A percentile compares a stretch with the other conserved stretches of the same genome.
These are phyloP conservation scores for Sminthopsis crassicaudata DNA, from an alignment of 2,113 vertebrate genomes.

Conservation along the genomic window DNA sequence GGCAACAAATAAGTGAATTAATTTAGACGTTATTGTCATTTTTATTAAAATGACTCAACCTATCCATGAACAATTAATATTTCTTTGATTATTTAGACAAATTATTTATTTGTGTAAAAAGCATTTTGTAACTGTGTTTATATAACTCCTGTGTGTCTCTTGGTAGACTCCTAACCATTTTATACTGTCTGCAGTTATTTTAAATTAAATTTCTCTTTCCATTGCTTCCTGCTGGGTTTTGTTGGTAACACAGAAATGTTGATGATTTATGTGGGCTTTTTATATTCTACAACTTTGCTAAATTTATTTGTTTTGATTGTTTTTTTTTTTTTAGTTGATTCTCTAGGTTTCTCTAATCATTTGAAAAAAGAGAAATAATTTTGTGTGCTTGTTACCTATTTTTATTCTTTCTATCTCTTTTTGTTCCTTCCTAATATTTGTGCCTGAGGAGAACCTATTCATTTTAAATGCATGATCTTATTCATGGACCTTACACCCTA, in stretches of 20 bases:
- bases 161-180: not conserved
- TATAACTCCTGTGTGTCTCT: not conserved
- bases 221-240: not conserved
- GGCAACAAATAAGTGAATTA: not conserved
- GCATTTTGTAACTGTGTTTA: not conserved
- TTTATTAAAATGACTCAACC: not conserved
- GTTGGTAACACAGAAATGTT: not conserved
- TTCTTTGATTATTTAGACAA: not conserved
- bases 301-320: not conserved
- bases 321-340: not conserved
- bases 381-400: not conserved
- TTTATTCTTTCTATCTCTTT: not conserved
- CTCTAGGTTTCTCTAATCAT: not conserved
- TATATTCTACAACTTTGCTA: not conserved
- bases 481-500: not conserved
- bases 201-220: not conserved
- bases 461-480: not conserved
- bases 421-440: not conserved
- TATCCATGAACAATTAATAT: not conserved
- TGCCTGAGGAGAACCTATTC: not conserved
- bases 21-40: not conserved
- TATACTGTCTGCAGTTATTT: not conserved
- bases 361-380: not conserved
- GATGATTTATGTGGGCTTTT: not conserved
- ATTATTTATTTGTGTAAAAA: not conserved